phyloP scores from a whole-genome alignment of 2,888 invertebrate genomes.

The Incurvaria masculella region DNA sequence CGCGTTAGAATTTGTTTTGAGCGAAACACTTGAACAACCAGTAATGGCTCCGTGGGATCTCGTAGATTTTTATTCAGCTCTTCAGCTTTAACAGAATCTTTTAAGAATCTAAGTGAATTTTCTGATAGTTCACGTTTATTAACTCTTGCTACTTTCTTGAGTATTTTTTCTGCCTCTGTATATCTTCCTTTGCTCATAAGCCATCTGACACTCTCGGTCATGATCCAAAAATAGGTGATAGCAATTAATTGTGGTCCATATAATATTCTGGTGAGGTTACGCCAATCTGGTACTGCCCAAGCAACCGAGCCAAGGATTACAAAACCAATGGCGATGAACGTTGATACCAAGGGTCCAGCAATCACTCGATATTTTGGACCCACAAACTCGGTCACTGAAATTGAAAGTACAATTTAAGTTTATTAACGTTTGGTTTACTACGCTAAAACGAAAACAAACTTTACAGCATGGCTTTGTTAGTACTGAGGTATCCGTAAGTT shows the following conservation, averaged over 20 bases:
- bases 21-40: constrained; percentile 28
- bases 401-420: constrained; percentile 2
- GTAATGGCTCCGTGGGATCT: constrained; percentile 7
- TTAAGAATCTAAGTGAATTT: background rate
- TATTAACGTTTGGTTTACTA: too few relatives aligned
- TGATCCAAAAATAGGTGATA: constrained; percentile 56
- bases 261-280: constrained; percentile 50
- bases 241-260: constrained; percentile 61
- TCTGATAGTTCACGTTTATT: constrained; percentile 24
- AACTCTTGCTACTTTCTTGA: constrained; percentile 48
- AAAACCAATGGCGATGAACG: constrained; percentile 63
- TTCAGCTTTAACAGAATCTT: constrained; percentile 4
- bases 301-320: constrained; percentile 58
- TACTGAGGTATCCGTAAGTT: too few relatives aligned
- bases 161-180: constrained; percentile 52
- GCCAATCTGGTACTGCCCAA: constrained; percentile 60
- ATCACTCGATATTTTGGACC: constrained; percentile 61
- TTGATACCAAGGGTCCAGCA: constrained; percentile 57
- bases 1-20: constrained; percentile 37
- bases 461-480: too few relatives aligned
- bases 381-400: constrained; percentile 61
- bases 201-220: constrained; percentile 66
- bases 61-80: background rate
- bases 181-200: constrained; percentile 58
- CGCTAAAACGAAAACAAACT: too few relatives aligned